These are phyloP conservation scores for Micronisus gabar DNA, from an alignment of 2,113 vertebrate genomes.

Conservation along the genomic window DNA sequence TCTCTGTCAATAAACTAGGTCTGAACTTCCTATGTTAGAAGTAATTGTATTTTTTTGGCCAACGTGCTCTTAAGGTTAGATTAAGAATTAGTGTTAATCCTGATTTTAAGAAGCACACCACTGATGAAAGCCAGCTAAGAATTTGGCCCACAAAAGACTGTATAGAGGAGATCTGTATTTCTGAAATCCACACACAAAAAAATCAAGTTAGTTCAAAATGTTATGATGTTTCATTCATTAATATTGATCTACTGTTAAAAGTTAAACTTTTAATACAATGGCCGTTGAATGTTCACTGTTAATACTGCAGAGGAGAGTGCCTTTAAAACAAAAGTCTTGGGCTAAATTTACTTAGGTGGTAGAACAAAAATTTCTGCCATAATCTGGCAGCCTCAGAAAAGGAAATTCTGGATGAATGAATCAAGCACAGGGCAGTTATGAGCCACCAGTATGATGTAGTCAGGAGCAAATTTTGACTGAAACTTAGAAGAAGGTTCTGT, in stretches of 20 bases:
- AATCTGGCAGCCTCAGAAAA: not conserved
- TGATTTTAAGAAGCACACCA: not conserved
- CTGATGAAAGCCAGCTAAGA: not conserved
- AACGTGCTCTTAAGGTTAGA: not conserved
- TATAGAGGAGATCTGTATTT: not conserved
- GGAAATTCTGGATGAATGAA: not conserved
- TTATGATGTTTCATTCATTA: not conserved
- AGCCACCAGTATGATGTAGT: not conserved
- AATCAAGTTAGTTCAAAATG: not conserved
- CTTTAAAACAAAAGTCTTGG: not conserved
- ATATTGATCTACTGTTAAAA: not conserved
- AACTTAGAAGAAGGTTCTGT: not conserved
- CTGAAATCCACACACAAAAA: not conserved
- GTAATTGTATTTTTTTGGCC: not conserved
- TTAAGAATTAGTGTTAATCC: not conserved
- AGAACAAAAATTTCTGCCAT: not conserved
- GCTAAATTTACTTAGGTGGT: not conserved
- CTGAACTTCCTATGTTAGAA: not conserved
- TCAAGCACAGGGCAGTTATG: not conserved
- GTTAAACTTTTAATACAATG: not conserved
- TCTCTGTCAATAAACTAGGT: not conserved
- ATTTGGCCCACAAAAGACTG: not conserved
- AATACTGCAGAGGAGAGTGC: not conserved
- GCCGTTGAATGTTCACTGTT: not conserved
- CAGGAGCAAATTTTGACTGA: not conserved